These are phyloP conservation scores for Dendrocincla tyrannina DNA, from an alignment of 2,797 vertebrate species.

Conservation along the genomic window DNA sequence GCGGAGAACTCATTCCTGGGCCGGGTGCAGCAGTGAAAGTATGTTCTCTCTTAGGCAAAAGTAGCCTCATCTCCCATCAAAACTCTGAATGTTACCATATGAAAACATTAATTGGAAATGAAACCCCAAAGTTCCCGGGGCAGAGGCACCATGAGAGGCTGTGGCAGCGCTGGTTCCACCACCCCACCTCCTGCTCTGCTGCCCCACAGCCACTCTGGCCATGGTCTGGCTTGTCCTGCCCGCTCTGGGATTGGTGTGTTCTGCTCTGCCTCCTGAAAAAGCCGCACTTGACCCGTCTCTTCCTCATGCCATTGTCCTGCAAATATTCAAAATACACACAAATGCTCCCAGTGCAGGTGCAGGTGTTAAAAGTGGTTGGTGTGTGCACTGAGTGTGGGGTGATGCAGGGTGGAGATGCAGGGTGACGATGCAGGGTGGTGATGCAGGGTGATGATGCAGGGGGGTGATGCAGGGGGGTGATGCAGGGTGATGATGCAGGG, in stretches of 20 bases:
- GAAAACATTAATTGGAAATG: constrained; percentile 26
- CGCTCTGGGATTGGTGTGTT: background rate
- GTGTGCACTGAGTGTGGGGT: accelerated
- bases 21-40: constrained; percentile 11
- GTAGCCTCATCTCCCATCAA: constrained; percentile 26
- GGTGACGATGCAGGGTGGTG: too few species aligned
- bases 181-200: background rate
- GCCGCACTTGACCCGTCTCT: background rate
- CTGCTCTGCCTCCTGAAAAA: background rate
- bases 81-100: constrained; percentile 24
- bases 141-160: background rate
- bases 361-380: accelerated
- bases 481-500: too few species aligned
- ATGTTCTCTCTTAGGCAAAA: constrained; percentile 28
- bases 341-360: accelerated
- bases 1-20: background rate
- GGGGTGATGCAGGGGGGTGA: background rate
- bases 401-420: background rate
- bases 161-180: background rate
- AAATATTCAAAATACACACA: accelerated
- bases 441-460: too few species aligned
- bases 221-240: background rate
- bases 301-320: accelerated
- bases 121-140: background rate
- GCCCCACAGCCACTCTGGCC: background rate